These are phyloP conservation scores for Apomyelois bistriatella DNA, from an alignment of 2,888 invertebrate species.

Conservation along the genomic window DNA sequence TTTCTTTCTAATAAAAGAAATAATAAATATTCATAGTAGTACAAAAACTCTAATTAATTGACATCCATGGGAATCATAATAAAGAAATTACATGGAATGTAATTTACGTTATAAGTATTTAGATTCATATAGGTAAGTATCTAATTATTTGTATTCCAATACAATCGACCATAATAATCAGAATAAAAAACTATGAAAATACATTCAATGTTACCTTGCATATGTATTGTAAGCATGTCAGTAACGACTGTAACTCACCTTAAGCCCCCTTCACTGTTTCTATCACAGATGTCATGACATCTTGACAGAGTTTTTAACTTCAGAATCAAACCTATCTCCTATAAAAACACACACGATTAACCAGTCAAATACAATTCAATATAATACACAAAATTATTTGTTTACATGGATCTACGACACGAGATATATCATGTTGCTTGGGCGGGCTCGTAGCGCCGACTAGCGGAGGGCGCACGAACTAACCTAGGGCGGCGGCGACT, in stretches of 20 bases:
- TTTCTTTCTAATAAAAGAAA: too few species aligned
- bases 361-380: conserved; percentile 32
- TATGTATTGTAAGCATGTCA: conserved; percentile 9
- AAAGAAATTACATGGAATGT: too few species aligned
- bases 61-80: too few species aligned
- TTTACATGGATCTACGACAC: conserved; percentile 66
- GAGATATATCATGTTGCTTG: conserved; percentile 60
- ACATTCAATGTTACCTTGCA: neutral
- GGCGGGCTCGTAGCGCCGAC: conserved; percentile 73
- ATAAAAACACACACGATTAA: conserved; percentile 35
- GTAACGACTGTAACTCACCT: conserved; percentile 39
- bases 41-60: too few species aligned
- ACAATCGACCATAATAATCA: too few species aligned
- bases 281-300: conserved; percentile 17
- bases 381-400: conserved; percentile 57
- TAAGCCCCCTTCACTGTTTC: conserved; percentile 29
- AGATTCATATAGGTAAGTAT: too few species aligned
- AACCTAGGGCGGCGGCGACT: conserved; percentile 50
- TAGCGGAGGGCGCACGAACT: conserved; percentile 60
- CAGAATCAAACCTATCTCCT: conserved; percentile 20
- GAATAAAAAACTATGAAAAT: neutral
- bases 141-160: too few species aligned
- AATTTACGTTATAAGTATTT: too few species aligned
- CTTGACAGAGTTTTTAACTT: conserved; percentile 18
- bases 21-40: too few species aligned